Evolutionary conservation across 2,113 vertebrate genomes (phyloP), one percentile per base, ranked within the genome.

Genomic region (Halcyon malimbica): DNA sequence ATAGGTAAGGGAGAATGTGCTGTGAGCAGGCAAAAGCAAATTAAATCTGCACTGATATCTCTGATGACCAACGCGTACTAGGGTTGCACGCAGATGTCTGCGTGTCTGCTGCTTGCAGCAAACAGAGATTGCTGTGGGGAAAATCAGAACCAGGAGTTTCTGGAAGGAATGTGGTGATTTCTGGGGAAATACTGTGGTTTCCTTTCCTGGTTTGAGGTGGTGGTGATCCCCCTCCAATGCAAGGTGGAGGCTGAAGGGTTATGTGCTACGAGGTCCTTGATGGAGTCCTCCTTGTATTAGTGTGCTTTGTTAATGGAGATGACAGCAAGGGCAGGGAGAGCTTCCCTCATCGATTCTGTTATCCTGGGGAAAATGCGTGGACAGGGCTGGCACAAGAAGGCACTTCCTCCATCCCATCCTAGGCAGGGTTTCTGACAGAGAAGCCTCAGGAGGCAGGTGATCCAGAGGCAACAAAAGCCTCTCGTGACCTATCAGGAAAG

Each of bases 11-110:
- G 70, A 77, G 67, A 79, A 56, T 37, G 60, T 44, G 42, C 82
- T 82, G 78, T 31, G 44, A 86, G 71, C 75, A 80, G 92, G 88
- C 57, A 86, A 87, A 88, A 80, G 85, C 88, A 91, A 94, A 97
- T 96, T 68, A 48, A 80, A 89, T 93, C 90, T 67, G 44, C 44
- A 9, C 82, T 65, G 87, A 83, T 84, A 44, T 85, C 70, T 56
- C 41, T 77, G 89, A 87, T 79, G 90, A 57, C 84, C 81, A 54
- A 4, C 2, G 15, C 33, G 37, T 70, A 44, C 12, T 6, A 48
- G 88, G 35, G 67, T 44, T 64, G 89, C 81, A 87, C 11, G 50
- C 46, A 31, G 89, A 69, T 3, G 39, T n/a, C 62, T 83, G 25
- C 21, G 20, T 57, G 75, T 68, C 71, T 88, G 70, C 44, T 87